Conservation (phyloP, 1,140 invertebrate species). For the Cydia amplana region DNA sequence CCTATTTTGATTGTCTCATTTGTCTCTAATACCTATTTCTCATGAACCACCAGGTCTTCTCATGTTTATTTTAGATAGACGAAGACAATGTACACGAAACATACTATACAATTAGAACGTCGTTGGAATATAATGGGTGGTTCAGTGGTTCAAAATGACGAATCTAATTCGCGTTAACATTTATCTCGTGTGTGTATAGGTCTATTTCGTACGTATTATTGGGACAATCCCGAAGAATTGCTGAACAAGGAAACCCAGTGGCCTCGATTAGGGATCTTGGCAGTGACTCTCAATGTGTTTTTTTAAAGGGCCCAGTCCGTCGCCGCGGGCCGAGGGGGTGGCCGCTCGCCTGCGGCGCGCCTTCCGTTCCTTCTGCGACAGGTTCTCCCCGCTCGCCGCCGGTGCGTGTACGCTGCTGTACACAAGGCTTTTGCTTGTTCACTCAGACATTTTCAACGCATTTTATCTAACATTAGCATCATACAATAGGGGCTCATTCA, state of each 20-base stretch:
- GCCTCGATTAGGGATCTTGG: background rate
- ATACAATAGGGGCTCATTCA: background rate
- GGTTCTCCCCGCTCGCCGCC: conserved; percentile 58
- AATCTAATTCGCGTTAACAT: too few species aligned
- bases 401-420: conserved; percentile 62
- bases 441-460: background rate
- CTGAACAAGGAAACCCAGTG: background rate
- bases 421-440: conserved; percentile 15
- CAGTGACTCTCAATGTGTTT: conserved; percentile 27
- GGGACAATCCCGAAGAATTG: background rate
- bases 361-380: conserved; percentile 68
- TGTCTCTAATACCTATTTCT: background rate
- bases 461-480: background rate
- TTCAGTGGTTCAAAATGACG: background rate
- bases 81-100: background rate
- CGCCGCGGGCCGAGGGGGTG: conserved; percentile 52
- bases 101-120: background rate
- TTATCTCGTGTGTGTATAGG: background rate
- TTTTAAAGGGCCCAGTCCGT: conserved; percentile 50
- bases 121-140: background rate
- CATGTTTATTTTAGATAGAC: background rate
- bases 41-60: background rate
- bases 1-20: background rate
- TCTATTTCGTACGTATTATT: background rate
- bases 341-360: conserved; percentile 65